A percentile compares a stretch with the other conserved stretches of the same genome.
Conservation (phyloP, 2,888 invertebrate genomes). For the Drosophila mimetica region DNA sequence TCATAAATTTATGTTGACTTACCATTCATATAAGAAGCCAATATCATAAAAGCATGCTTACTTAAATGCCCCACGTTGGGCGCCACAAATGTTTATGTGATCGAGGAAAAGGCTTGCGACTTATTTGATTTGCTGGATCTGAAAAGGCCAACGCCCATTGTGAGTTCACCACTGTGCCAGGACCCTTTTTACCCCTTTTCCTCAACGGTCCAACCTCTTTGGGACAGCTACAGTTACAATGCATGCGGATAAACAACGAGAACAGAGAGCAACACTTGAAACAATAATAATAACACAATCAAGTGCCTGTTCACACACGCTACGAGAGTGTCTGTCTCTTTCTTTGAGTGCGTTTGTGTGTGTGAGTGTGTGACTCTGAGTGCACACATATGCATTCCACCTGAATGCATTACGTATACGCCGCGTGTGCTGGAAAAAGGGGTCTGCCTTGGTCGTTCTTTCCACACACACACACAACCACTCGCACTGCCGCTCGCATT, state of each 20-base stretch:
- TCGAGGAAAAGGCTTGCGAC: background rate
- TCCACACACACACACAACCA: background rate
- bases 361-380: conserved; percentile 35
- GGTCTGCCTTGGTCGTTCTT: background rate
- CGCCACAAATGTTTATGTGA: conserved; percentile 1
- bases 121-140: conserved; percentile 1
- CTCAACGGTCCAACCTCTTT: conserved; percentile 17
- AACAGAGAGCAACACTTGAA: conserved; percentile 76
- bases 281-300: conserved; percentile 79
- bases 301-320: conserved; percentile 75
- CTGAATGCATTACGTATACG: conserved; percentile 74
- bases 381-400: conserved; percentile 61
- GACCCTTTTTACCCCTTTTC: conserved; percentile 8
- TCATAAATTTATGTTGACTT: background rate
- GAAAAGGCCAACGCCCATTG: conserved; percentile 30
- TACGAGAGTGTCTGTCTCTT: conserved; percentile 21
- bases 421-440: conserved; percentile 27
- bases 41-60: background rate
- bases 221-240: conserved; percentile 65
- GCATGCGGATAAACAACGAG: conserved; percentile 72
- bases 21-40: background rate
- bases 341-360: conserved; percentile 11
- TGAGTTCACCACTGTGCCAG: conserved; percentile 30
- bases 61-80: background rate
- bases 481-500: conserved; percentile 37